Evolutionary conservation across 1,140 invertebrate species (phyloP).

Genomic region (Procambarus virginalis): DNA sequence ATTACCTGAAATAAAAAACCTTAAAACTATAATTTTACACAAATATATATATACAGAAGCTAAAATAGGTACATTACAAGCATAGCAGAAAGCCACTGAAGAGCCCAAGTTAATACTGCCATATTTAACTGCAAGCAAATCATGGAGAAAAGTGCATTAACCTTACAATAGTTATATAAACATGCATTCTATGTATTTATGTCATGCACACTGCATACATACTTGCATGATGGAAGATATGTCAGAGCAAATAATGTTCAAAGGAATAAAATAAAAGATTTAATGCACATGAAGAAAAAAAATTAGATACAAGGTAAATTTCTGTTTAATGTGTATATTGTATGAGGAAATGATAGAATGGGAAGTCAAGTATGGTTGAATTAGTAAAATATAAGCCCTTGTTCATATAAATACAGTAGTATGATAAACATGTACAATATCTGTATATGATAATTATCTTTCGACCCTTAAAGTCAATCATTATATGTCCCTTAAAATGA

Average conservation of each 20-base stretch:
- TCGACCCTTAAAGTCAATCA: too few relatives aligned
- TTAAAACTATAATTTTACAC: neutral
- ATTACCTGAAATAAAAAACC: neutral
- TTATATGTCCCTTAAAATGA: too few relatives aligned
- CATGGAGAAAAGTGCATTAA: neutral
- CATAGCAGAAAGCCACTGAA: neutral
- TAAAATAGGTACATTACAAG: neutral
- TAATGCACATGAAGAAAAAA: neutral
- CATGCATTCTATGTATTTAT: neutral
- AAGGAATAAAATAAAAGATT: neutral
- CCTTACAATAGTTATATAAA: neutral
- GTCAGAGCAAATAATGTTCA: neutral
- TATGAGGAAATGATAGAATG: neutral
- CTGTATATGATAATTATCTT: too few relatives aligned
- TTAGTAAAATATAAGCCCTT: slow-evolving; percentile 23
- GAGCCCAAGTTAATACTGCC: slow-evolving; percentile 1
- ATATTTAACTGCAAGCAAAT: slow-evolving; percentile 4
- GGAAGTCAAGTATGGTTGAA: neutral
- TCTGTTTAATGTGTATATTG: neutral
- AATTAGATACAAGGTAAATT: neutral
- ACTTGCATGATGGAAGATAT: neutral
- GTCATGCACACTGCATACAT: neutral
- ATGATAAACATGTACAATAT: too few relatives aligned
- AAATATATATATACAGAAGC: neutral
- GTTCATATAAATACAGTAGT: slow-evolving; percentile 18